These are phyloP conservation scores for Drosophila parabipectinata DNA, from an alignment of 1,140 invertebrate species.

Conservation along the genomic window DNA sequence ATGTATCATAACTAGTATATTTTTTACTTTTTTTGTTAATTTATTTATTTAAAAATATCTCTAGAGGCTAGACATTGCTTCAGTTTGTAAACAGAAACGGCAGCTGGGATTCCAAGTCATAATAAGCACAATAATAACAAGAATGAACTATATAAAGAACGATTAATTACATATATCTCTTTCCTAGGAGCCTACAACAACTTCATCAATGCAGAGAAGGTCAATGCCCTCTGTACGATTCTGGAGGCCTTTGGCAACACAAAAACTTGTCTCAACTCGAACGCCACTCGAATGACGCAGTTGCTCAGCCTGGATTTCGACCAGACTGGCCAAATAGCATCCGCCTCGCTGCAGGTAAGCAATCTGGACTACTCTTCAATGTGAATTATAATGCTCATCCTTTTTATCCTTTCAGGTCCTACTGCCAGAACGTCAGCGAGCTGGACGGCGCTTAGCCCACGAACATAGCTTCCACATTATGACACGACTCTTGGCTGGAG, in stretches of 20 bases:
- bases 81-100: too few relatives aligned
- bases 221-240: conserved; percentile 92
- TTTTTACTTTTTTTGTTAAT: too few relatives aligned
- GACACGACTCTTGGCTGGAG: conserved; percentile 92
- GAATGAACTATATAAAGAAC: background rate
- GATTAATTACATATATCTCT: background rate
- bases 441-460: conserved; percentile 87
- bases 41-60: too few relatives aligned
- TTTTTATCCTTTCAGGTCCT: conserved; percentile 85
- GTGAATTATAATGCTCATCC: background rate
- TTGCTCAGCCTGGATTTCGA: conserved; percentile 96
- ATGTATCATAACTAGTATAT: too few relatives aligned
- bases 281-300: conserved; percentile 95
- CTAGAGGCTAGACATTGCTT: too few relatives aligned
- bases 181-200: conserved; percentile 84
- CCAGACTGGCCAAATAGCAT: conserved; percentile 93
- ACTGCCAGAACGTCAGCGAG: conserved; percentile 90
- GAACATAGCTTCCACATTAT: conserved; percentile 93
- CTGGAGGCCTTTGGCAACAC: conserved; percentile 95
- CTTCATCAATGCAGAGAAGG: conserved; percentile 91
- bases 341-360: conserved; percentile 93
- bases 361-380: background rate
- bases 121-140: too few relatives aligned
- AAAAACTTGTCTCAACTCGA: conserved; percentile 91
- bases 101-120: too few relatives aligned